Base-by-base conservation (phyloP, 2,888 invertebrate genomes). In the Lasioglossum vierecki region DNA sequence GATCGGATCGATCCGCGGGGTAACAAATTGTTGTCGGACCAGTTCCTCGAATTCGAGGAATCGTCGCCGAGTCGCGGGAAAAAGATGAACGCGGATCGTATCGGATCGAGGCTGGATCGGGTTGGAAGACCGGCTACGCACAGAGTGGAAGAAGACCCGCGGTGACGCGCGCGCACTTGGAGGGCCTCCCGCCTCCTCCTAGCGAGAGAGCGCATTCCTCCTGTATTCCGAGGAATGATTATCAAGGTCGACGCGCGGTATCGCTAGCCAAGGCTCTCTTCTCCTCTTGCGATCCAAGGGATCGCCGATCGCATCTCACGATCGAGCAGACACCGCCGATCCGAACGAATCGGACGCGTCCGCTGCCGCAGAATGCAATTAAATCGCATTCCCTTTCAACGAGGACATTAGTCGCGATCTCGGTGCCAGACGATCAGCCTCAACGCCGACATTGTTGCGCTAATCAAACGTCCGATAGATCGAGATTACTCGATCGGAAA, bases 41-140 rank as follows among this genome's bases (percentile, higher is more conserved):
- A 89, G 89, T 89, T 88, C 84, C 86, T 83, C 87, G 85, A 89
- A 88, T 90, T 87, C 88, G 87, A 80, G 63, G 90, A 86, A 89
- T 82, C 74, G 82, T 80, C 77, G 82, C 83, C 44, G 70, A 18
- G 60, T 82, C 26, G 63, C 66, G 66, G 79, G 77, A 88, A 89
- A 77, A 88, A 83, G 82, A 76, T 15, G 84, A n/a, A 30, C 53
- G 15, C 60, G 60, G 11, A 26, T 60, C 60, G 60, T 13, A 26
- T 60, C 60, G 60, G 13, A 60, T 60, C 60, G 60, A 11, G 26
- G 26, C 13, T 26, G 60, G 26, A 60, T 60, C 60, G 60, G 11
- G 60, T 57, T 13, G 60, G 60, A 1, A 26, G 60, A 60, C 60
- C 60, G 60, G 26, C 26, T 26, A 4, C 26, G 1, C 26, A 1